phyloP scores from a whole-genome alignment of 2,113 vertebrate genomes.

The Dasyurus viverrinus region DNA sequence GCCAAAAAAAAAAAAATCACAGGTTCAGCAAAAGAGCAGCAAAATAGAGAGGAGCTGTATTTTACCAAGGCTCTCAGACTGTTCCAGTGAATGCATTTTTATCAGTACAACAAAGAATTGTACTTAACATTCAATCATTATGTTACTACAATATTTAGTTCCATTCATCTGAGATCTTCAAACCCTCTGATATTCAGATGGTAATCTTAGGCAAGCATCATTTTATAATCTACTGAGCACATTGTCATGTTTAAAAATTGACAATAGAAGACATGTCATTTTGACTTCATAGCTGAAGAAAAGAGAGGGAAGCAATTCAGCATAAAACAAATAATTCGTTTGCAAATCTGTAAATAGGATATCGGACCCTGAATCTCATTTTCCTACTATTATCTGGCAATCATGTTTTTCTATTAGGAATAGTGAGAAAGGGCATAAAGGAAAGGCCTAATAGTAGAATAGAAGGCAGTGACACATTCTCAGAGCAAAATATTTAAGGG shows the following conservation, averaged over 20 bases:
- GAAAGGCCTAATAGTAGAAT: slow-evolving; percentile 10
- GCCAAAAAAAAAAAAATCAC: neutral
- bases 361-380: slow-evolving; percentile 33
- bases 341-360: slow-evolving; percentile 10
- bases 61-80: slow-evolving; percentile 1
- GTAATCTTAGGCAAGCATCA: slow-evolving; percentile 12
- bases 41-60: slow-evolving; percentile 45
- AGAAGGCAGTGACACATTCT: neutral
- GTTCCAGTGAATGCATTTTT: neutral
- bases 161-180: slow-evolving; percentile 25
- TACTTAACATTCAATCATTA: neutral
- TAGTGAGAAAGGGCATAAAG: neutral
- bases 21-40: slow-evolving; percentile 14
- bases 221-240: slow-evolving; percentile 28
- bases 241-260: slow-evolving; percentile 5
- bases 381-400: slow-evolving; percentile 31
- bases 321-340: neutral
- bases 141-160: slow-evolving; percentile 30
- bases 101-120: neutral
- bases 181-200: slow-evolving; percentile 20
- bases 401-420: slow-evolving; percentile 35
- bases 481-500: slow-evolving; percentile 39
- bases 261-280: slow-evolving; percentile 35
- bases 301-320: neutral
- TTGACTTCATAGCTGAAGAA: neutral